Percentiles rank a stretch among this genome's conserved stretches.
These are phyloP conservation scores for Hetaerina titia DNA, from an alignment of 2,888 invertebrate genomes.

Conservation along the genomic window DNA sequence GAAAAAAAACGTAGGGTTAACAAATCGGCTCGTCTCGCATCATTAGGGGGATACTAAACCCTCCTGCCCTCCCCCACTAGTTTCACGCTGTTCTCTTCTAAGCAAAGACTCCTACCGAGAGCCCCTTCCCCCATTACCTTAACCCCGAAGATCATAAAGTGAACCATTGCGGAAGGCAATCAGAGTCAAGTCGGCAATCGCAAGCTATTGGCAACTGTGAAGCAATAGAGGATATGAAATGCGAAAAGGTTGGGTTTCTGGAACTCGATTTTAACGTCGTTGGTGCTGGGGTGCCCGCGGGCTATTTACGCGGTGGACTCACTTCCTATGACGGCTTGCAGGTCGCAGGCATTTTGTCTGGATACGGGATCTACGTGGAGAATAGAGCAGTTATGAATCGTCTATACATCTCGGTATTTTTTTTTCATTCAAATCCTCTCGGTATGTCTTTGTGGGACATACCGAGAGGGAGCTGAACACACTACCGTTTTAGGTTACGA, in stretches of 20 bases:
- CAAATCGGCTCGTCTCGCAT: conserved; percentile 41
- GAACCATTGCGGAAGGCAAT: conserved; percentile 7
- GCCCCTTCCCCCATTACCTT: neutral
- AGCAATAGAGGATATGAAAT: neutral
- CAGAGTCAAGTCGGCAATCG: neutral
- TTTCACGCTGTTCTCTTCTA: neutral
- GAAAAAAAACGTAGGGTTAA: neutral
- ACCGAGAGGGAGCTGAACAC: no score
- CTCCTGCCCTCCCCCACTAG: neutral
- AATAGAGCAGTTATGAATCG: no score
- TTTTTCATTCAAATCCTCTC: no score
- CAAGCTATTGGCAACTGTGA: neutral
- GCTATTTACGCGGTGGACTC: neutral
- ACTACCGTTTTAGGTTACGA: no score
- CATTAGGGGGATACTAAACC: neutral
- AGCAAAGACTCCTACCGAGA: neutral
- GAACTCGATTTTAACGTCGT: neutral
- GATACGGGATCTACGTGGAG: no score
- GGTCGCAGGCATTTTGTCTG: neutral
- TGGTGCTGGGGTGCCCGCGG: neutral
- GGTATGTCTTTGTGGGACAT: no score
- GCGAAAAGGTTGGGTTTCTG: neutral
- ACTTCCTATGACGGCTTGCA: neutral
- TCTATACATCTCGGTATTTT: no score
- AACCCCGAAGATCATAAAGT: neutral